phyloP scores from a whole-genome alignment of 2,113 vertebrate species.

The Ovis canadensis region DNA sequence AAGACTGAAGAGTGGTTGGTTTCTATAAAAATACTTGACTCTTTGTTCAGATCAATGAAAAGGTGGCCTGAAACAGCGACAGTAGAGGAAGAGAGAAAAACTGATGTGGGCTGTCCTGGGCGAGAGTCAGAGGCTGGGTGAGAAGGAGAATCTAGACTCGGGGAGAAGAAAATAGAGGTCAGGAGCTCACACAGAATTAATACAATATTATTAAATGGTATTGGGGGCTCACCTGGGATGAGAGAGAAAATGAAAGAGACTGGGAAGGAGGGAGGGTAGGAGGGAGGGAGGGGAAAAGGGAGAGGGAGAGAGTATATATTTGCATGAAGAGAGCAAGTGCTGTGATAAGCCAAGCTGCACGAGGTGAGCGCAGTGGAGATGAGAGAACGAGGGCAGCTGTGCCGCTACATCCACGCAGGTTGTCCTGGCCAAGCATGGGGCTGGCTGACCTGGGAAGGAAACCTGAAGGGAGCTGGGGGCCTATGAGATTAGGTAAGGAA shows the following conservation, averaged over 20 bases:
- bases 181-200: not conserved
- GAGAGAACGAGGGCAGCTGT: too few relatives aligned
- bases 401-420: too few relatives aligned
- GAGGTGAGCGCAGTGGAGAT: not conserved
- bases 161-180: not conserved
- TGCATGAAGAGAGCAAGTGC: not conserved
- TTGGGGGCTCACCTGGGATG: not conserved
- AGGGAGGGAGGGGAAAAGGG: not conserved
- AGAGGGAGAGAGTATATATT: not conserved
- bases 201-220: not conserved
- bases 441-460: not conserved
- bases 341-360: not conserved
- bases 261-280: not conserved
- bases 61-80: not conserved
- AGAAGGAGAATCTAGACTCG: not conserved
- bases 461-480: not conserved
- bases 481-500: not conserved
- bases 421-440: not conserved
- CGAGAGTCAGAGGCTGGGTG: not conserved
- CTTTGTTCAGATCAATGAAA: not conserved
- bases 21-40: not conserved
- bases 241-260: not conserved
- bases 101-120: not conserved
- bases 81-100: not conserved
- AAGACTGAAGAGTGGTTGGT: not conserved